Conservation (phyloP, 2,113 vertebrate genomes). For the Bungarus multicinctus region DNA sequence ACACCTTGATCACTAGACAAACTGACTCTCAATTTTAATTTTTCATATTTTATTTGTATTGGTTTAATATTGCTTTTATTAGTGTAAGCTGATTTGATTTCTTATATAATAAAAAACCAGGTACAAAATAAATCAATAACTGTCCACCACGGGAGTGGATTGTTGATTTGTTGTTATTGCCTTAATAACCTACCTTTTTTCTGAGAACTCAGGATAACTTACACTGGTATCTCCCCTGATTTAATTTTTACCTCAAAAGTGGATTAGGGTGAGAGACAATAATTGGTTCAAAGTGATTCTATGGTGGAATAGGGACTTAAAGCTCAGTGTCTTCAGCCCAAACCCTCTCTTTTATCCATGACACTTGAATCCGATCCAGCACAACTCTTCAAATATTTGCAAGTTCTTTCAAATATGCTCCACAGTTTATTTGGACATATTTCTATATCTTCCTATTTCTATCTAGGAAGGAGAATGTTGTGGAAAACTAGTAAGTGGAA, state of each 20-base stretch:
- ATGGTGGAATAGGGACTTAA: neutral
- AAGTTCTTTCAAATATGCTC: neutral
- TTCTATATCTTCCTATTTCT: constrained; percentile 15
- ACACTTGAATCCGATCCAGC: neutral
- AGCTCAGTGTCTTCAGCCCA: neutral
- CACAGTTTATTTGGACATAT: constrained; percentile 10
- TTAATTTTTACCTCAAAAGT: neutral
- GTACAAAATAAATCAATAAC: neutral
- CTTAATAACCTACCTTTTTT: neutral
- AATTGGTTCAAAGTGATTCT: neutral
- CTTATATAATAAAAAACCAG: neutral
- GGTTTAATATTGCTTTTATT: neutral
- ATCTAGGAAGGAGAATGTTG: constrained; percentile 75
- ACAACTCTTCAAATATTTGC: neutral
- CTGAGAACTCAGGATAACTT: neutral
- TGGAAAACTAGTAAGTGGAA: constrained; percentile 60
- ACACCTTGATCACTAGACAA: too few relatives aligned
- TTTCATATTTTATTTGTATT: neutral
- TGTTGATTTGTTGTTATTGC: neutral
- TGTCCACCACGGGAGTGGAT: neutral
- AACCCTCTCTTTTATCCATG: neutral
- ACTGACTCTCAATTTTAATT: too few relatives aligned
- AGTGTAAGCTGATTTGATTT: neutral
- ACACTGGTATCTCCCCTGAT: neutral
- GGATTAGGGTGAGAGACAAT: neutral